Base-by-base conservation (phyloP, 2,888 invertebrate species). In the Hetaerina titia region DNA sequence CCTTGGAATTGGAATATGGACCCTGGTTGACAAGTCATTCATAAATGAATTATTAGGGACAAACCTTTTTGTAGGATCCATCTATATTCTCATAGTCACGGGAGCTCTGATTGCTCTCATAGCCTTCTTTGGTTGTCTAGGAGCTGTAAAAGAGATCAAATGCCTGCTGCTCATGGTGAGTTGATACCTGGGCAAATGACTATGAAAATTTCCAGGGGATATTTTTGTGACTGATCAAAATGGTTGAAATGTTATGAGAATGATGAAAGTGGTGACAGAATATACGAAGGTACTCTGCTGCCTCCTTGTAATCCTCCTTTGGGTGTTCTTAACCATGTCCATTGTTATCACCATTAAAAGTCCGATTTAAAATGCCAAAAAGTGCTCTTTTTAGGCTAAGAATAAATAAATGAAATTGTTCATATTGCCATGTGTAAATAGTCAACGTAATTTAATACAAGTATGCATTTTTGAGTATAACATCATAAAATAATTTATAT, bases 61-160 rank as follows among this genome's bases (percentile, higher is more conserved):
- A 96, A 98, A 99, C 97, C 97, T 99, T 96, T 98, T 98, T 97
- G 98, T 98, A 94, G 99, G 98, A 58, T 98, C 99, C 0, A 98
- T 99, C 87, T 98, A 98, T 96, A 98, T 99, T 95, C 97, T 99
- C 95, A 98, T 99, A 94, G 98, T 98, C 56, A 98, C 98, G 95
- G 99, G 99, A 11, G 97, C 98, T 64, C 97, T 98, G 95, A 98
- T 99, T 95, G 98, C 98, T 96, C 96, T 99, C 95, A 97, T 99
- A 95, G 98, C 99, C 17, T 98, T 99, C 96, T 98, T 99, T 95
- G 99, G 99, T 95, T 99, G 99, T 97, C 97, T 99, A 96, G 99
- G 99, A 89, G 99, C 99, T n/a, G 98, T 98, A 90, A 98, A 98
- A 96, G 99, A 99, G 97, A 98, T 99, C 96, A 98, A 99, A 97